phyloP scores from a whole-genome alignment of 2,888 invertebrate species.

The Drosophila eohydei region DNA sequence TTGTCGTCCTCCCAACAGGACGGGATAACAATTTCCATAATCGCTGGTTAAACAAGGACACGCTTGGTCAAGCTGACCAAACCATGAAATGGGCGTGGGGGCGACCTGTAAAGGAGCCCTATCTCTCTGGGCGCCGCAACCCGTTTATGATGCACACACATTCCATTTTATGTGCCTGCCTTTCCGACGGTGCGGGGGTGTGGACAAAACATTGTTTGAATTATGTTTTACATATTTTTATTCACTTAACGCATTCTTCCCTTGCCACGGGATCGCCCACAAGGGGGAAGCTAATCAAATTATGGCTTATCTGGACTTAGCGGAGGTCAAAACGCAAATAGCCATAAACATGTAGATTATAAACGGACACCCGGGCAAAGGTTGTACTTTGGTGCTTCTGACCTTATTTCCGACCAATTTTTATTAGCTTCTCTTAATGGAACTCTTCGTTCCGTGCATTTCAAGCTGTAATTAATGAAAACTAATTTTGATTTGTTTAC shows the following conservation, averaged over 20 bases:
- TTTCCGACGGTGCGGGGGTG: slow-evolving; percentile 30
- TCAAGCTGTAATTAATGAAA: slow-evolving; percentile 64
- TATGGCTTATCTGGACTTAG: slow-evolving; percentile 76
- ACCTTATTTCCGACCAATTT: slow-evolving; percentile 63
- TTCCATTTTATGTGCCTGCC: slow-evolving; percentile 60
- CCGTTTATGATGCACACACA: slow-evolving; percentile 59
- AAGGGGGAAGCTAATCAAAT: slow-evolving; percentile 67
- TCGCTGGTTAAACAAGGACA: slow-evolving; percentile 77
- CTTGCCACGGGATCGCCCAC: neutral
- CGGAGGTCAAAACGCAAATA: slow-evolving; percentile 79
- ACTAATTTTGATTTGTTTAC: slow-evolving; percentile 41
- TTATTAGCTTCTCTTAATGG: slow-evolving; percentile 57
- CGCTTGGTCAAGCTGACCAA: slow-evolving; percentile 68
- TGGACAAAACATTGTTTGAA: slow-evolving; percentile 60
- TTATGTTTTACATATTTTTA: slow-evolving; percentile 79
- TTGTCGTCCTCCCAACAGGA: slow-evolving; percentile 22
- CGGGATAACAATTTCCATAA: slow-evolving; percentile 74
- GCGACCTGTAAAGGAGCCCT: neutral
- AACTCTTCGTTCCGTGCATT: slow-evolving; percentile 31
- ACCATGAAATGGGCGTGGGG: neutral
- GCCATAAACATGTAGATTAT: slow-evolving; percentile 79
- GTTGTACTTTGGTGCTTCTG: slow-evolving; percentile 36
- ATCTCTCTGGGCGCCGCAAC: slow-evolving; percentile 25
- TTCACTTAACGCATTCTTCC: slow-evolving; percentile 71
- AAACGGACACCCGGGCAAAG: slow-evolving; percentile 45